Conservation (phyloP, 1,140 invertebrate species). For the Oryctes rhinoceros region DNA sequence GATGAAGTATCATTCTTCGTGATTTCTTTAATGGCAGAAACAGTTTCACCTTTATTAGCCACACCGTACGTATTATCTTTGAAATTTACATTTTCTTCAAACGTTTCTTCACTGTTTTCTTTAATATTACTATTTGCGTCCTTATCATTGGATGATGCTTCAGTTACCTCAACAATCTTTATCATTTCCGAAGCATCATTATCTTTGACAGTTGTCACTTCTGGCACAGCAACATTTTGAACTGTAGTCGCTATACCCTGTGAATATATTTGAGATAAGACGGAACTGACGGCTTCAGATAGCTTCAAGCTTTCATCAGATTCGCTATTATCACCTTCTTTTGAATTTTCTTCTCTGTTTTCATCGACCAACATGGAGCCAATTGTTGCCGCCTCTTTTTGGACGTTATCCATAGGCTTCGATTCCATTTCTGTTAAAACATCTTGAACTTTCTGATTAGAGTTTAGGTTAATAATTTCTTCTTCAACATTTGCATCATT, state of each 20-base stretch:
- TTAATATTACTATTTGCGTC: too few species aligned
- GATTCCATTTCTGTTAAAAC: constrained; percentile 47
- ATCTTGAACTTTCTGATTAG: constrained; percentile 44
- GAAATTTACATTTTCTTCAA: too few species aligned
- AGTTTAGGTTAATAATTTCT: constrained; percentile 13
- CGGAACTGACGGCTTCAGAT: constrained; percentile 38
- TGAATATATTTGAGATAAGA: constrained; percentile 36
- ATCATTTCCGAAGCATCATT: too few species aligned
- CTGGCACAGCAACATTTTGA: not conserved
- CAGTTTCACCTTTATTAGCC: too few species aligned
- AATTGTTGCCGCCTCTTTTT: constrained; percentile 60
- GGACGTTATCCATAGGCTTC: constrained; percentile 59
- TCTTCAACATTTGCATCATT: constrained; percentile 44
- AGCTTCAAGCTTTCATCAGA: constrained; percentile 8
- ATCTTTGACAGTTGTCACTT: not conserved
- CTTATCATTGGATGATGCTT: too few species aligned
- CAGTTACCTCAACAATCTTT: too few species aligned
- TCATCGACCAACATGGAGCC: constrained; percentile 58
- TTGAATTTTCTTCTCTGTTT: not conserved
- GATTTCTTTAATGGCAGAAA: not conserved
- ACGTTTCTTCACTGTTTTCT: too few species aligned
- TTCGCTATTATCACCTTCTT: constrained; percentile 36
- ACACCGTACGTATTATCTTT: too few species aligned
- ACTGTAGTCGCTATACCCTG: not conserved
- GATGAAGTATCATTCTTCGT: not conserved